Evolutionary conservation across 2,888 invertebrate genomes (phyloP).

Genomic region (Choristoneura rosaceana): DNA sequence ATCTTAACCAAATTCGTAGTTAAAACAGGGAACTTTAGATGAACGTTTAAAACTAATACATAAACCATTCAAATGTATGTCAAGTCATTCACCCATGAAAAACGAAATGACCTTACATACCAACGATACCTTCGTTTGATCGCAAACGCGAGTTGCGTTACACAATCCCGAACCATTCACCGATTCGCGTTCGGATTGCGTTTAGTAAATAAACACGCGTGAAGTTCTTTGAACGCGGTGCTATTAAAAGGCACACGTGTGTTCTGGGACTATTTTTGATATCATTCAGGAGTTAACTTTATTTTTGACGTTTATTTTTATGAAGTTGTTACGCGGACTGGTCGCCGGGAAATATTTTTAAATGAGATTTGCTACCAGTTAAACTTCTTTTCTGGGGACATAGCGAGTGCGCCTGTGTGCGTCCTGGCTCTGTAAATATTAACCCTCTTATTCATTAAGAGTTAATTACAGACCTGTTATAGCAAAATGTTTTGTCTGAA

Average conservation of each 20-base stretch:
- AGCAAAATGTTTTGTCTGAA: no score
- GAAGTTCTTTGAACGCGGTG: constrained; percentile 39
- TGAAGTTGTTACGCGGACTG: constrained; percentile 6
- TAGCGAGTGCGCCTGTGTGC: no score
- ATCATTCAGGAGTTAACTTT: constrained; percentile 3
- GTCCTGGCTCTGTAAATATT: no score
- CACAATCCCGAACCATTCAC: constrained; percentile 38
- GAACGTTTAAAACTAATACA: not conserved
- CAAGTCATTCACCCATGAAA: constrained; percentile 15
- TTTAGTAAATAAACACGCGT: constrained; percentile 32
- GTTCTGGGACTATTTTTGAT: constrained; percentile 27
- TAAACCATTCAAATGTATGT: constrained; percentile 18
- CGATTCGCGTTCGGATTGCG: constrained; percentile 23
- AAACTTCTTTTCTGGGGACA: no score
- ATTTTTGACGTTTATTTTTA: constrained; percentile 10
- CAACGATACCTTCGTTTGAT: constrained; percentile 19
- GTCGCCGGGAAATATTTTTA: not conserved
- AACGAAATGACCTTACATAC: constrained; percentile 8
- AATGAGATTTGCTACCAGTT: not conserved
- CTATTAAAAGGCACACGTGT: constrained; percentile 35
- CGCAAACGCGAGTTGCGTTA: constrained; percentile 20
- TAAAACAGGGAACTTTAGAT: not conserved
- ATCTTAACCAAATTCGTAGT: not conserved
- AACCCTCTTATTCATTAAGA: no score
- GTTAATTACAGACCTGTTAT: no score